A percentile compares a stretch with the other conserved stretches of the same genome.
phyloP scores from a whole-genome alignment of 2,797 vertebrate species.

The Sitta carolinensis region DNA sequence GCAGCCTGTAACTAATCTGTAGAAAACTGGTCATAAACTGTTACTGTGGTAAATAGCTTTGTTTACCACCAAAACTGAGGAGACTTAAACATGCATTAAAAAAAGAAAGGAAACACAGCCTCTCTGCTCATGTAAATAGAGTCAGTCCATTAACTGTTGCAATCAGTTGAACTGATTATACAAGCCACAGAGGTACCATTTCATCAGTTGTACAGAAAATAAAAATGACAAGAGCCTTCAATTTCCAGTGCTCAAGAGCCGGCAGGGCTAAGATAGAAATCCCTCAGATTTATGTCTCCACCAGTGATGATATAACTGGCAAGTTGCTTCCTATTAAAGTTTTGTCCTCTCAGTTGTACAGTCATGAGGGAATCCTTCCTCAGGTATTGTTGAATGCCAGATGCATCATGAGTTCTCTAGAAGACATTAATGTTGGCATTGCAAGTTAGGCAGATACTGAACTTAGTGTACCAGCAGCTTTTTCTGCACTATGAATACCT shows the following conservation, averaged over 20 bases:
- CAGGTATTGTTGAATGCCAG: not conserved
- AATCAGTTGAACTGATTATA: slow-evolving; percentile 35
- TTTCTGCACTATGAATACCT: slow-evolving; percentile 28
- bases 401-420: not conserved
- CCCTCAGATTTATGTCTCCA: slow-evolving; percentile 17
- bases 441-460: not conserved
- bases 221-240: slow-evolving; percentile 41
- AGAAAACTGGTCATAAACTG: not conserved
- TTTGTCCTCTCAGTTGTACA: not conserved
- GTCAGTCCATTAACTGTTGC: slow-evolving; percentile 23
- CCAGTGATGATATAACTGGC: not conserved
- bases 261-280: not conserved
- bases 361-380: not conserved
- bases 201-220: slow-evolving; percentile 20
- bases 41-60: not conserved
- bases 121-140: slow-evolving; percentile 18
- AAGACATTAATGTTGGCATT: not conserved
- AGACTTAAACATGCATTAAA: not conserved
- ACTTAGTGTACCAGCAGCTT: not conserved
- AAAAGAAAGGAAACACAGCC: not conserved
- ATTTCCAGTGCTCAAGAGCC: not conserved
- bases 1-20: not conserved
- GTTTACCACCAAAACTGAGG: not conserved
- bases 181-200: not conserved
- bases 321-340: not conserved